phyloP scores from a whole-genome alignment of 1,140 invertebrate species.

The Teleogryllus occipitalis region DNA sequence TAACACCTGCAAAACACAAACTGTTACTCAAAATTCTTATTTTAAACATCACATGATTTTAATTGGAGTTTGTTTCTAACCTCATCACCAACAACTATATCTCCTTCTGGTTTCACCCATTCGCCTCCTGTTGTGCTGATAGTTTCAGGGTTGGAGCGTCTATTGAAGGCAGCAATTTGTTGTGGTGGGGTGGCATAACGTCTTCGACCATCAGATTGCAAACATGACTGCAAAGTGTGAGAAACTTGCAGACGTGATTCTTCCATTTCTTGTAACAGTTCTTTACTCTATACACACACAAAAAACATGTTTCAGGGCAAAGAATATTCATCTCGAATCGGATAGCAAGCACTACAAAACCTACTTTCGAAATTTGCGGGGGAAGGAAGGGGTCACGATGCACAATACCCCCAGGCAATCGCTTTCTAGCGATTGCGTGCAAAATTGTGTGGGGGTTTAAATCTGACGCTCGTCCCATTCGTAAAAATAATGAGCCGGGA shows the following conservation, averaged over 20 bases:
- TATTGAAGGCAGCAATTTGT: constrained; percentile 77
- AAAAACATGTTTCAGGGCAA: not conserved
- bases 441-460: constrained; percentile 73
- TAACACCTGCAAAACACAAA: constrained; percentile 44
- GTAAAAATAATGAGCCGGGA: constrained; percentile 80
- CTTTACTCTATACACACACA: constrained; percentile 42
- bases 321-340: not conserved
- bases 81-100: constrained; percentile 58
- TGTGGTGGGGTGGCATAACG: constrained; percentile 77
- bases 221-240: constrained; percentile 72
- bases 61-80: constrained; percentile 23
- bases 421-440: constrained; percentile 75
- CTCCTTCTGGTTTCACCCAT: constrained; percentile 52
- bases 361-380: constrained; percentile 44
- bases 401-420: constrained; percentile 43
- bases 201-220: constrained; percentile 69
- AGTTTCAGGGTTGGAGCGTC: constrained; percentile 59
- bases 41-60: not conserved
- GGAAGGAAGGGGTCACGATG: constrained; percentile 60
- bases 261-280: constrained; percentile 65
- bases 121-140: constrained; percentile 43
- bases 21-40: constrained; percentile 12
- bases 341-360: not conserved
- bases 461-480: constrained; percentile 84
- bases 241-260: constrained; percentile 73